Percentiles rank a stretch among this genome's conserved stretches.
Evolutionary conservation across 2,113 vertebrate genomes (phyloP).

Genomic region (Paedocypris sp.): DNA sequence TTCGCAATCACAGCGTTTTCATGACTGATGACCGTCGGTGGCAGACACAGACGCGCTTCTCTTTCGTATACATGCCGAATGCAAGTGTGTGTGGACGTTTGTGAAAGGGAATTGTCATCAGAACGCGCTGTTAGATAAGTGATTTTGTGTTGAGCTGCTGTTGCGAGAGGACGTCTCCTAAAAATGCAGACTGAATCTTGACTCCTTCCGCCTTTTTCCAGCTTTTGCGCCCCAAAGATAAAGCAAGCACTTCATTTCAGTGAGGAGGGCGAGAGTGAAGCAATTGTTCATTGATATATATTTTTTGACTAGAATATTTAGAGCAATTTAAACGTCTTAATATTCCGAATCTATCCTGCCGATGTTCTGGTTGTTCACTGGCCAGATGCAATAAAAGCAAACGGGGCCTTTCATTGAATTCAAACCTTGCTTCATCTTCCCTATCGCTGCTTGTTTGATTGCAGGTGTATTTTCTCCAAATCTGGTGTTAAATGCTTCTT

Average conservation of each 20-base stretch:
- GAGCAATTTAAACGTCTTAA: not conserved
- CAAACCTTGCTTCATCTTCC: too few relatives aligned
- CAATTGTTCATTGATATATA: not conserved
- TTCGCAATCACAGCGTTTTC: not conserved
- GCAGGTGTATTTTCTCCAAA: too few relatives aligned
- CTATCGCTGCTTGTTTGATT: too few relatives aligned
- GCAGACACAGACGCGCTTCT: not conserved
- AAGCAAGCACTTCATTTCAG: not conserved
- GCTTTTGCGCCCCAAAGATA: not conserved
- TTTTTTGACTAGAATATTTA: not conserved
- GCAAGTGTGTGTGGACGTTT: slow-evolving; percentile 3
- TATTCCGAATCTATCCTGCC: not conserved
- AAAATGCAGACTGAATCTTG: not conserved
- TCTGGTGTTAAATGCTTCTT: too few relatives aligned
- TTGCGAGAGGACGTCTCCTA: not conserved
- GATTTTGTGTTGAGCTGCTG: not conserved
- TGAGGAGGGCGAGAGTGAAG: not conserved
- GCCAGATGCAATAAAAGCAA: not conserved
- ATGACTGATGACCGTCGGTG: not conserved
- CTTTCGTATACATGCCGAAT: slow-evolving; percentile 1
- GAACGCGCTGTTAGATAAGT: not conserved
- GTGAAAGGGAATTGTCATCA: not conserved
- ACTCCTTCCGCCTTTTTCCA: not conserved
- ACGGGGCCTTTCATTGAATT: not conserved
- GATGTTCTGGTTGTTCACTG: not conserved